A percentile compares a stretch with the other conserved stretches of the same genome.
Conservation (phyloP, 2,797 vertebrate genomes). For the Danio aesculapii region DNA sequence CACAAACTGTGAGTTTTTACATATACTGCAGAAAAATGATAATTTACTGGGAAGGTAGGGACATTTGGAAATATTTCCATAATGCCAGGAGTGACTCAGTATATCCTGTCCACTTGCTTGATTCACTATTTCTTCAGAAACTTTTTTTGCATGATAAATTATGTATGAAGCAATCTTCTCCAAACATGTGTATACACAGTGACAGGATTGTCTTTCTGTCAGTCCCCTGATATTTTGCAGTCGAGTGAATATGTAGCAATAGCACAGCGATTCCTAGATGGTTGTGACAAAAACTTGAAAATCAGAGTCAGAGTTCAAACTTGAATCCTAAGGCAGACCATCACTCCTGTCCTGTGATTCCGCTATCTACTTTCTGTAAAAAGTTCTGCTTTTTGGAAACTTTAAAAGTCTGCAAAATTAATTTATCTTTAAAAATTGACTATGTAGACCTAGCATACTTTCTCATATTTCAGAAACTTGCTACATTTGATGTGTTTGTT, state of each 20-base stretch:
- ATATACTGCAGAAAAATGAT: neutral
- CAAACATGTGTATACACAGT: neutral
- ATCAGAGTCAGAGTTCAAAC: conserved; percentile 13
- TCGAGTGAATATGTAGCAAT: neutral
- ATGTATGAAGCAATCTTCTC: neutral
- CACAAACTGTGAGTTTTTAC: neutral
- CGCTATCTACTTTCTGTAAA: neutral
- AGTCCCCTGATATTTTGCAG: conserved; percentile 5
- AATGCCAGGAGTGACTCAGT: neutral
- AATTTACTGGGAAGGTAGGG: neutral
- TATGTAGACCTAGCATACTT: conserved; percentile 4
- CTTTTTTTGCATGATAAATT: neutral
- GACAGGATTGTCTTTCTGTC: neutral
- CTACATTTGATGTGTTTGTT: conserved; percentile 18
- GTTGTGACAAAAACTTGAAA: neutral
- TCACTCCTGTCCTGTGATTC: neutral
- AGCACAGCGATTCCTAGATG: neutral
- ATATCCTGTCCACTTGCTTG: neutral
- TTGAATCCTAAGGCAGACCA: neutral
- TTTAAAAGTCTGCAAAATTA: neutral
- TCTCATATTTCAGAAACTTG: conserved; percentile 8
- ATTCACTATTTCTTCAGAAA: neutral
- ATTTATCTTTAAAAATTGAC: neutral
- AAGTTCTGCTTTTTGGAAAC: neutral
- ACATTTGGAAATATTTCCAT: neutral